Conservation (phyloP, 2,797 vertebrate species). For the Oophaga sylvatica region DNA sequence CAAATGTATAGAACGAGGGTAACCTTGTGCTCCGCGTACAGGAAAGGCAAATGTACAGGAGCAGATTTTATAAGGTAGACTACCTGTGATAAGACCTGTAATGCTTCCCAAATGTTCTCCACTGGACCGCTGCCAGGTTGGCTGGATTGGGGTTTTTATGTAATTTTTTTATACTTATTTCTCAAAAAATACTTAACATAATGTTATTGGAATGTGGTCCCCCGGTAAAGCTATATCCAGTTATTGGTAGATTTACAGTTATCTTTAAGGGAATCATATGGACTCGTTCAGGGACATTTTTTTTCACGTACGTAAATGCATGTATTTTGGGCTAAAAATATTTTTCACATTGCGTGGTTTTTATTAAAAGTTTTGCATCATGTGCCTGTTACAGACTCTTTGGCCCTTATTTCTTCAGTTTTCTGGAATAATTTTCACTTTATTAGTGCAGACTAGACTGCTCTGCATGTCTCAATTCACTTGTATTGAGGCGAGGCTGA, state of each 20-base stretch:
- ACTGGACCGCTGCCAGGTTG: constrained; percentile 75
- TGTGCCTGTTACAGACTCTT: no score
- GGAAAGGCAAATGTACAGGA: constrained; percentile 74
- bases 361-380: no score
- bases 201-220: constrained; percentile 85
- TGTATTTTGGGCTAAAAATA: no score
- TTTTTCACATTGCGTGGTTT: no score
- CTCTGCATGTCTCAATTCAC: no score
- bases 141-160: constrained; percentile 70
- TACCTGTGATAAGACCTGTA: constrained; percentile 76
- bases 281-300: no score
- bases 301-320: no score
- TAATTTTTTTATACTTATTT: constrained; percentile 81
- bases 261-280: constrained; percentile 70
- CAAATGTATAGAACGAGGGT: constrained; percentile 9
- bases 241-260: constrained; percentile 97
- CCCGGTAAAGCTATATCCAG: constrained; percentile 85
- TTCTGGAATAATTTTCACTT: no score
- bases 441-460: no score
- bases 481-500: no score
- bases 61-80: constrained; percentile 79
- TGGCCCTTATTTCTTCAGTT: no score
- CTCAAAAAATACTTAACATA: constrained; percentile 76
- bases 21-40: constrained; percentile 17
- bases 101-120: constrained; percentile 81